These are phyloP conservation scores for Champsocephalus gunnari DNA, from an alignment of 2,797 vertebrate genomes.

Conservation along the genomic window DNA sequence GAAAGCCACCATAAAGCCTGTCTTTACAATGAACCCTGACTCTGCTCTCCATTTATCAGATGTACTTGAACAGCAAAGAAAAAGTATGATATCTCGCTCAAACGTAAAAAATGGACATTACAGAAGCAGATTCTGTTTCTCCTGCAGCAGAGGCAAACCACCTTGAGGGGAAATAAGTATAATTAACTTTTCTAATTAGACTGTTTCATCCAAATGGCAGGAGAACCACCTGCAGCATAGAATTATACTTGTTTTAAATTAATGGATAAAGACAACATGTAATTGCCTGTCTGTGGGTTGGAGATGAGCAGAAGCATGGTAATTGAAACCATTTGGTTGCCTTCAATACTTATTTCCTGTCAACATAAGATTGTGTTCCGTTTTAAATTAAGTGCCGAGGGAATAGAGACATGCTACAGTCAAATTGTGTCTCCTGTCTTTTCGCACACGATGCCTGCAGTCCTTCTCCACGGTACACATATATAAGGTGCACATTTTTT, in stretches of 20 bases:
- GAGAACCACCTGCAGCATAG: constrained; percentile 60
- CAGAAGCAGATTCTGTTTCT: constrained; percentile 14
- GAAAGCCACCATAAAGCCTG: constrained; percentile 31
- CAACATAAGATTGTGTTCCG: constrained; percentile 27
- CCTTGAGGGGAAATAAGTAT: constrained; percentile 46
- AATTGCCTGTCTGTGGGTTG: constrained; percentile 46
- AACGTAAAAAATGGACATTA: not conserved
- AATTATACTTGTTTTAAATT: constrained; percentile 46
- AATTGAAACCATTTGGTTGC: constrained; percentile 52
- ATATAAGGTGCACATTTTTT: constrained; percentile 27
- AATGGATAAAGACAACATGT: constrained; percentile 54
- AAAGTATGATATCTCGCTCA: not conserved
- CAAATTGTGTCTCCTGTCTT: constrained; percentile 29
- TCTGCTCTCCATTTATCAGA: constrained; percentile 35
- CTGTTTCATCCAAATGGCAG: constrained; percentile 51
- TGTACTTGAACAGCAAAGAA: constrained; percentile 1
- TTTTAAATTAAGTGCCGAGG: constrained; percentile 29
- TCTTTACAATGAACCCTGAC: constrained; percentile 24
- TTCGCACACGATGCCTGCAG: constrained; percentile 23
- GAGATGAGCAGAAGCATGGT: constrained; percentile 24
- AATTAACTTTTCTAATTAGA: constrained; percentile 75
- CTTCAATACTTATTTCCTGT: not conserved
- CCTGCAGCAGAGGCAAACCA: constrained; percentile 10
- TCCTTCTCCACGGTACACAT: not conserved
- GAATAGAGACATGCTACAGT: constrained; percentile 24